Base-by-base conservation (phyloP, 2,113 vertebrate genomes). In the Pelvicachromis taeniatus region DNA sequence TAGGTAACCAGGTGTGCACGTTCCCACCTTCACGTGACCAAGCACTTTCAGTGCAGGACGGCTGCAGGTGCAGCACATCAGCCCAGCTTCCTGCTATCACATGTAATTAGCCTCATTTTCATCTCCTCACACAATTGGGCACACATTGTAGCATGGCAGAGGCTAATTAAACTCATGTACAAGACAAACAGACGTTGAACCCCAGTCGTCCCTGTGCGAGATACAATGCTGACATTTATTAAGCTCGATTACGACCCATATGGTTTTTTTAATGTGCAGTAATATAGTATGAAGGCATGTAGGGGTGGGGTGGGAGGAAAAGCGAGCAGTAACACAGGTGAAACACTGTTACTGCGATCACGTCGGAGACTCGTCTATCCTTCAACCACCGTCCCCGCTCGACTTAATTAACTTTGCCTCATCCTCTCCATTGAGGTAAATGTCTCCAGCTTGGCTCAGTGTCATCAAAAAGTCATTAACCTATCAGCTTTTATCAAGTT, bases 151-250 rank as follows among this genome's bases (percentile, higher is more conserved):
- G 79, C 82, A 5, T 33, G 82, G 68, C 84, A 10, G 59, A 77
- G 85, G 87, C 88, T 91, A 89, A 93, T 93, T 89, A 86, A 87
- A 91, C 85, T 78, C 87, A 73, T 89, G 91, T 86, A 87, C 55
- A 86, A 83, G 92, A 87, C 89, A 91, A 89, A 88, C 88, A 91
- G 40, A 77, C 61, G 53, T 17, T 23, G 79, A 83, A 38, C 86
- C 81, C 53, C 58, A 5, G 31, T 38, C 81, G 77, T 85, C 58
- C 65, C 61, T 3, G 45, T 38, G 23, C 19, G 42, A 26, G 53
- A 61, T 3, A 40, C 8, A 21, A 75, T 35, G n/a, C 58, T 19
- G 29, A 59, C 78, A 54, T 88, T 84, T 87, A 92, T 89, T 85
- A 86, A 14, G 63, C 63, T 78, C 31, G 1, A 91, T 93, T 90